A percentile compares a stretch with the other conserved stretches of the same genome.
Conservation (phyloP, 1,140 invertebrate species). For the Pseudobourletiella spinata region DNA sequence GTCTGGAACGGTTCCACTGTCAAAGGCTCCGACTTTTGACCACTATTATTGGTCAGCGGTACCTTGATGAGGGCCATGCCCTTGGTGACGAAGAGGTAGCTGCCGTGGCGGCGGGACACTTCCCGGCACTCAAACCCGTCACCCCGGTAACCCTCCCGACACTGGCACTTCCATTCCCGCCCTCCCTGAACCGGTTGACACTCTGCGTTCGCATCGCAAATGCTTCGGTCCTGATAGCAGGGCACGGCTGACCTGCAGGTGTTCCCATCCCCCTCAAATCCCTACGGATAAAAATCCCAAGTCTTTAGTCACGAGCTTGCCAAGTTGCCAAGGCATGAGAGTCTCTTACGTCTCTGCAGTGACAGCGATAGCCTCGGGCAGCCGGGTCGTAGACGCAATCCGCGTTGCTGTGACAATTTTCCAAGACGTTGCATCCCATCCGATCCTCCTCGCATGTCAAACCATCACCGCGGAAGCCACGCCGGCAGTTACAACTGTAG, state of each 20-base stretch:
- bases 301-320: too few relatives aligned
- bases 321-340: too few relatives aligned
- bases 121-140: constrained; percentile 39
- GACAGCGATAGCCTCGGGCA: constrained; percentile 46
- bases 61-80: constrained; percentile 76
- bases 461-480: constrained; percentile 44
- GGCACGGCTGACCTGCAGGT: constrained; percentile 56
- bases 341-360: constrained; percentile 47
- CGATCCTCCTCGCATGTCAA: constrained; percentile 46
- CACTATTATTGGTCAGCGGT: constrained; percentile 49
- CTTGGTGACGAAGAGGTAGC: constrained; percentile 80
- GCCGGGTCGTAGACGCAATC: constrained; percentile 60
- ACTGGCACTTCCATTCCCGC: constrained; percentile 61
- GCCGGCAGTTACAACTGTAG: constrained; percentile 56
- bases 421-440: constrained; percentile 65
- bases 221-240: constrained; percentile 56
- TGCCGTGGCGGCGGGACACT: constrained; percentile 55
- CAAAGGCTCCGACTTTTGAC: constrained; percentile 43
- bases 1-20: constrained; percentile 44
- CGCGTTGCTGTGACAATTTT: constrained; percentile 77
- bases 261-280: constrained; percentile 76
- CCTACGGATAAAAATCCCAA: constrained; percentile 43
- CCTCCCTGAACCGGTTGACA: constrained; percentile 55
- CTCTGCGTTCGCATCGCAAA: constrained; percentile 70
- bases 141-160: constrained; percentile 61